Percentiles rank a stretch among this genome's conserved stretches.
Conservation (phyloP, 2,797 vertebrate species). For the Lagorchestes hirsutus region DNA sequence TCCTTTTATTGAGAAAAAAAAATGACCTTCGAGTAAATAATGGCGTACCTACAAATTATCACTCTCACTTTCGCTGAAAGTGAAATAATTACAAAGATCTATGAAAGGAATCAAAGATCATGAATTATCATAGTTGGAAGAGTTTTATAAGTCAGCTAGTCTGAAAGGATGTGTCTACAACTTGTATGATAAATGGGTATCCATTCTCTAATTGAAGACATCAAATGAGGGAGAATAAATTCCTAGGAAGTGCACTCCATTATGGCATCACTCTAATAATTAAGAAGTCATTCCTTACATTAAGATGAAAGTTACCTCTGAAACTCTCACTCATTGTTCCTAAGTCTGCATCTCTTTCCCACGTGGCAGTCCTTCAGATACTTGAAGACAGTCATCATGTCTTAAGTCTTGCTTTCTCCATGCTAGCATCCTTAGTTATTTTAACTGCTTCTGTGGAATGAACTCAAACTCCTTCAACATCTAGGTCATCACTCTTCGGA, state of each 20-base stretch:
- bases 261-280: neutral
- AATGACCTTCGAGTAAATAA: slow-evolving; percentile 26
- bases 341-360: neutral
- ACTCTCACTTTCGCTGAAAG: neutral
- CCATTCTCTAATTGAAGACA: neutral
- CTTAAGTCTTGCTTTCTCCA: neutral
- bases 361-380: neutral
- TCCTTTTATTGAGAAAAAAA: slow-evolving; percentile 56
- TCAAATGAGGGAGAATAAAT: neutral
- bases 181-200: neutral
- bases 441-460: neutral
- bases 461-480: neutral
- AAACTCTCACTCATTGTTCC: neutral
- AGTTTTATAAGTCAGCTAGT: neutral
- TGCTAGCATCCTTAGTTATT: neutral
- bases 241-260: neutral
- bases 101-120: neutral
- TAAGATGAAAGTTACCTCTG: neutral
- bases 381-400: neutral
- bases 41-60: neutral
- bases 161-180: neutral
- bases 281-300: neutral
- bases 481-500: neutral
- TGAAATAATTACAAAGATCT: neutral
- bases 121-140: neutral